Conservation (phyloP, 23 tunicate species). For the Trididemnum nubilum region DNA sequence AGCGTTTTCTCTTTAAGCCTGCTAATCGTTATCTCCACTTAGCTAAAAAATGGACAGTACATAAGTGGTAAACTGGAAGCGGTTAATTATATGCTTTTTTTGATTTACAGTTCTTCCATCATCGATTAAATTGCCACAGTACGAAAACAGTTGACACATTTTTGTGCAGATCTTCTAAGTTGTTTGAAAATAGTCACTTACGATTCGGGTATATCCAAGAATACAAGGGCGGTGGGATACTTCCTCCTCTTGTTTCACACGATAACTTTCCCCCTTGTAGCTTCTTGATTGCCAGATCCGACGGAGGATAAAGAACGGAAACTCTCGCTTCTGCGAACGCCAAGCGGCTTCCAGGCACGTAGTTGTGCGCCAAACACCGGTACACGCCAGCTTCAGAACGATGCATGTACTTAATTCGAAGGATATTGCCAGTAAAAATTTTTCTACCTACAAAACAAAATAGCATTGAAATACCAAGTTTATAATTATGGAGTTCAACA, state of each 20-base stretch:
- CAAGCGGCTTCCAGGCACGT: slow-evolving; percentile 80
- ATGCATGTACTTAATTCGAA: slow-evolving; percentile 12
- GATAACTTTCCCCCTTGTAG: background rate
- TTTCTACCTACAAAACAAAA: slow-evolving; percentile 1
- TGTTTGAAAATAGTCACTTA: no score
- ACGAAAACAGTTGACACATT: no score
- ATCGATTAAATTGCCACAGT: no score
- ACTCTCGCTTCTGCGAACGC: slow-evolving; percentile 44
- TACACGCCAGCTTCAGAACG: slow-evolving; percentile 73
- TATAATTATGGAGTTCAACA: no score
- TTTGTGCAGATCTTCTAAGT: no score
- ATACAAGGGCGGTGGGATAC: slow-evolving; percentile 75
- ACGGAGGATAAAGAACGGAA: slow-evolving; percentile 54
- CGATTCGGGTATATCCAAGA: slow-evolving; percentile 77
- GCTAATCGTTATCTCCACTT: no score
- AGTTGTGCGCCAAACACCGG: slow-evolving; percentile 75
- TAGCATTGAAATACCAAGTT: background rate
- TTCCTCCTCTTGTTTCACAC: slow-evolving; percentile 43
- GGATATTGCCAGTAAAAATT: slow-evolving; percentile 18
- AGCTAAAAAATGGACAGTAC: no score
- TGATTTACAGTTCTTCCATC: no score
- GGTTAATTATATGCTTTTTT: no score
- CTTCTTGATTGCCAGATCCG: slow-evolving; percentile 20
- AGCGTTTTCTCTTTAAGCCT: no score
- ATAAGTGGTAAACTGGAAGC: no score